Base-by-base conservation (phyloP, 2,888 invertebrate species). In the Campaea margaritaria region DNA sequence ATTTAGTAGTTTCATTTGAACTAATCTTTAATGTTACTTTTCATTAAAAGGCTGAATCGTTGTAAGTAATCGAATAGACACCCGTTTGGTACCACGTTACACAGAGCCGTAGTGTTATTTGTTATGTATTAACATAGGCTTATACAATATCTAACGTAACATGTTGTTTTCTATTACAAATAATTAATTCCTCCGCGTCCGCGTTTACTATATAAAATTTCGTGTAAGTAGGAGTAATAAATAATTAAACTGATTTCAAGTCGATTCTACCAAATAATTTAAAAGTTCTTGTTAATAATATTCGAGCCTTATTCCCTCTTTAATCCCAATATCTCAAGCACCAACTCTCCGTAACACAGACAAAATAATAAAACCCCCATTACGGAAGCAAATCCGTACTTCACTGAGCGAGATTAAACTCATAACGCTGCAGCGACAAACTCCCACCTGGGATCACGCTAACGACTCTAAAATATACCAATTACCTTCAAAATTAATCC, bases 401-500 rank as follows among this genome's bases (percentile, higher is more conserved):
- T 62, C 47, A 64, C 49, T 42, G 41, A 38, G 47, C 27, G 38
- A 59, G 46, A 67, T 72, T 68, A 65, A 58, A 42, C 46, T 47
- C 45, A 46, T 63, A 61, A 70, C 51, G 27, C 34, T 36, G 15
- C 48, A 34, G 15, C 50, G 38, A 11, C 31, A 42, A 51, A 44
- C 56, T 56, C 58, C 36, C 56, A 53, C 54, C 43, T 58, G 44
- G 44, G 49, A 65, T 53, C 44, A 56, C 15, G 27, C 13, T 63
- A 69, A 69, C 50, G 52, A 69, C 21, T 12, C 48, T 59, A 51
- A 61, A 54, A 62, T 67, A 69, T 16, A 64, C 34, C 63, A 67
- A 73, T 75, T 74, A 78, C 79, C 81, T 81, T 76, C 65, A 69
- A 49, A 64, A 67, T 55, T 46, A 67, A 71, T 75, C 74, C 73